phyloP scores from a whole-genome alignment of 2,113 vertebrate genomes.

The Malaclemys terrapin region DNA sequence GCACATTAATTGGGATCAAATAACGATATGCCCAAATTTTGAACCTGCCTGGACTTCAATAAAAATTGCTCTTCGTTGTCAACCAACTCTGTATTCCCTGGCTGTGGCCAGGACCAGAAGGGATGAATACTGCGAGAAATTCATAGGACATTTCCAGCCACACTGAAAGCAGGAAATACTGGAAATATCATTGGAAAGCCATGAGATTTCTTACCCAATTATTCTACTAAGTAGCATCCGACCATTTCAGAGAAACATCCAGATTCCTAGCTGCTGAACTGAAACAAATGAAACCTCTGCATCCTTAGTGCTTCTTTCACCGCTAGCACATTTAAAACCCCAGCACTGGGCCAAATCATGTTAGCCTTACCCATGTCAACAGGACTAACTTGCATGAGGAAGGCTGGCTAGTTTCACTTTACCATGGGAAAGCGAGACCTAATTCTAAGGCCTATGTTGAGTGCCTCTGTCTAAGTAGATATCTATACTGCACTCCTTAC shows the following conservation, averaged over 20 bases:
- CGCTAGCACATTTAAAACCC: neutral
- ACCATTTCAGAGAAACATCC: neutral
- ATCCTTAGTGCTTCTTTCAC: neutral
- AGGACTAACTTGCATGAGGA: neutral
- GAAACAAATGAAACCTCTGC: neutral
- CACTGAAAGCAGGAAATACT: neutral
- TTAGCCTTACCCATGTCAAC: neutral
- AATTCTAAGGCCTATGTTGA: neutral
- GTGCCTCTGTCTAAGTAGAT: neutral
- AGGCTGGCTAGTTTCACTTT: neutral
- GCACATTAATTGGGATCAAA: neutral
- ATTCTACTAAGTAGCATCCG: neutral
- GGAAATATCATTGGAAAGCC: neutral
- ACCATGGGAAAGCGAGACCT: neutral
- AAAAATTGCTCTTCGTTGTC: neutral
- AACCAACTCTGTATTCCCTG: neutral
- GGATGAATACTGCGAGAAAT: neutral
- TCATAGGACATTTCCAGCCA: neutral
- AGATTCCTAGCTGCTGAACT: neutral
- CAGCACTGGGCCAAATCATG: neutral
- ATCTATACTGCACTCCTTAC: neutral
- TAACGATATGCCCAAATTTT: neutral
- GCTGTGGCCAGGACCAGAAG: neutral
- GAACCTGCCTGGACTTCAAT: neutral
- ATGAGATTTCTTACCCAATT: neutral